Evolutionary conservation across 1,140 invertebrate genomes (phyloP).

Genomic region (Zaprionus capensis): DNA sequence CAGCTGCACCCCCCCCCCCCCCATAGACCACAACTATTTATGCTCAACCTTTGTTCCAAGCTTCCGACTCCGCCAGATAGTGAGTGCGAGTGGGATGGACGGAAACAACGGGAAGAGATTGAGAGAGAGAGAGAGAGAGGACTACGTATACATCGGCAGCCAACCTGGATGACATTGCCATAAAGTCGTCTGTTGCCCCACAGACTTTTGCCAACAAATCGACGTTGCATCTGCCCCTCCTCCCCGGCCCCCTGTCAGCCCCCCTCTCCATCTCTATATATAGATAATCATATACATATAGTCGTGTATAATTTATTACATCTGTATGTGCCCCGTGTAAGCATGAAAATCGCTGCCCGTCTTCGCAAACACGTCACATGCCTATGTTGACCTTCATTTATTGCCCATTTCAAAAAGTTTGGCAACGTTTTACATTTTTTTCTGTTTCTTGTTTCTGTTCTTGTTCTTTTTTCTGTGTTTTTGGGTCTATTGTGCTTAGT

Average conservation of each 20-base stretch:
- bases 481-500: conserved; percentile 28
- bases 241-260: neutral
- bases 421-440: conserved; percentile 34
- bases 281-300: conserved; percentile 4
- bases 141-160: neutral
- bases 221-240: neutral
- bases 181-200: conserved; percentile 25
- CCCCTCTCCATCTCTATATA: neutral
- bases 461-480: neutral
- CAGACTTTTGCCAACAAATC: conserved; percentile 24
- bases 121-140: neutral
- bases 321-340: neutral
- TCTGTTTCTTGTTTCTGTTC: conserved; percentile 8
- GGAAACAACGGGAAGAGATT: neutral
- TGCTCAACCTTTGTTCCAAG: conserved; percentile 16
- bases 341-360: conserved; percentile 18
- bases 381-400: conserved; percentile 65
- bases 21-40: conserved; percentile 24
- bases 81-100: neutral
- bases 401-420: conserved; percentile 59
- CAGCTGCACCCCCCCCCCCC: neutral
- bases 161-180: conserved; percentile 47
- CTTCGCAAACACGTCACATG: conserved; percentile 42
- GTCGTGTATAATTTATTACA: conserved; percentile 27
- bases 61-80: neutral